phyloP scores from a whole-genome alignment of 2,888 invertebrate species.

The Aleiodes leptofemur region DNA sequence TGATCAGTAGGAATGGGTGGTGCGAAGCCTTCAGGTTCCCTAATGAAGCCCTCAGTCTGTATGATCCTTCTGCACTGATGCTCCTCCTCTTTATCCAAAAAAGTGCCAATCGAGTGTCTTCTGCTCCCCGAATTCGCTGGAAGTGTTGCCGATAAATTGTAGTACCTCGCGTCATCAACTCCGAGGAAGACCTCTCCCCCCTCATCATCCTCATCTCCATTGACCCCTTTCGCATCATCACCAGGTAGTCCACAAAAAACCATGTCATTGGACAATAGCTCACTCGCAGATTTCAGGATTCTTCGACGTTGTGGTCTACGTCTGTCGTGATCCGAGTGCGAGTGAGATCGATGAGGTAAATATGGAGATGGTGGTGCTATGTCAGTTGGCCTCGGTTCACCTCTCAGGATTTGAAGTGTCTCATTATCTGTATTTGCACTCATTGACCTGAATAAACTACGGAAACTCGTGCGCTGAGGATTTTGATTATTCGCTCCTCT shows the following conservation, averaged over 20 bases:
- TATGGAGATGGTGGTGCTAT: conserved; percentile 79
- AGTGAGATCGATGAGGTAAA: conserved; percentile 69
- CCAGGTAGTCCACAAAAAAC: conserved; percentile 64
- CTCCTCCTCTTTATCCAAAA: conserved; percentile 73
- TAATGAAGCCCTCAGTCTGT: conserved; percentile 74
- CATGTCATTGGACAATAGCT: conserved; percentile 71
- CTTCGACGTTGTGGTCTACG: conserved; percentile 61
- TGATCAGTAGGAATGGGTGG: conserved; percentile 74
- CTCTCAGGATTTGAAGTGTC: conserved; percentile 81
- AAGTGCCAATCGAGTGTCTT: conserved; percentile 84
- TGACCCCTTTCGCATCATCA: conserved; percentile 50
- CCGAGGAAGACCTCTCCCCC: conserved; percentile 81
- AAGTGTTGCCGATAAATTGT: conserved; percentile 75
- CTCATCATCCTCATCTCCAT: conserved; percentile 64
- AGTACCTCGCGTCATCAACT: conserved; percentile 76
- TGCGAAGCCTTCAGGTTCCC: conserved; percentile 78
- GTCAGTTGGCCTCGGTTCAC: conserved; percentile 84
- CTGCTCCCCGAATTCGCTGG: conserved; percentile 73
- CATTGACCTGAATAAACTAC: conserved; percentile 80
- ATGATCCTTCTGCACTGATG: conserved; percentile 51
- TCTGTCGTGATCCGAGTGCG: conserved; percentile 69
- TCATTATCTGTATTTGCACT: conserved; percentile 81
- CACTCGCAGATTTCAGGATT: conserved; percentile 70
- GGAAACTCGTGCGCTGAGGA: conserved; percentile 76
- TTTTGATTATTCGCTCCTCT: conserved; percentile 45